These are phyloP conservation scores for Grantiella picta DNA, from an alignment of 2,113 vertebrate genomes.

Conservation along the genomic window DNA sequence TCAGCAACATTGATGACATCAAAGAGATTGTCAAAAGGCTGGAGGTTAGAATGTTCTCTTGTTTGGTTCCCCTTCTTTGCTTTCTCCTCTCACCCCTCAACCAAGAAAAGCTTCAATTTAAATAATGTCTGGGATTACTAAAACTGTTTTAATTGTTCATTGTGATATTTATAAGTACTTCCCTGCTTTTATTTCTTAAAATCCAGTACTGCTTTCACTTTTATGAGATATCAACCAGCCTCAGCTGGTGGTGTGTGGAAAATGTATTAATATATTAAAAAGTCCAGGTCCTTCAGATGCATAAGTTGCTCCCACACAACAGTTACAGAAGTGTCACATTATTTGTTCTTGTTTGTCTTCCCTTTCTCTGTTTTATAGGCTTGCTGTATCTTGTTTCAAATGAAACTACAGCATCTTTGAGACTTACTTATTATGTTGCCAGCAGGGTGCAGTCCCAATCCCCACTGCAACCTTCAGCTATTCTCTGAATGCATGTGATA, in stretches of 20 bases:
- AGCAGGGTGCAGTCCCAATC: background rate
- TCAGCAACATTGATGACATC: conserved; percentile 88
- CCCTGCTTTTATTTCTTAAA: background rate
- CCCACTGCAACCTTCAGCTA: background rate
- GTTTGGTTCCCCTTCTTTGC: background rate
- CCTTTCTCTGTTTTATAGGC: background rate
- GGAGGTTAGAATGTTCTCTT: conserved; percentile 81
- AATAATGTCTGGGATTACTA: background rate
- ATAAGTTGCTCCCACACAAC: background rate
- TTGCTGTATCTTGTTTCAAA: conserved; percentile 12
- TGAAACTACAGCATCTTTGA: background rate
- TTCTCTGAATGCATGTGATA: background rate
- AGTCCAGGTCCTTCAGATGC: background rate
- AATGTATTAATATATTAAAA: background rate
- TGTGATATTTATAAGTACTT: fast-evolving
- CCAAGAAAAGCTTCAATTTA: background rate
- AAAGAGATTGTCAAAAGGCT: conserved; percentile 93
- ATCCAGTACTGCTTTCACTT: background rate
- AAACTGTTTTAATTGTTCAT: background rate
- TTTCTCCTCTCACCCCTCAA: fast-evolving
- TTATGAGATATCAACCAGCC: background rate
- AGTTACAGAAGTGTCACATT: background rate
- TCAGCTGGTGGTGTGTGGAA: background rate
- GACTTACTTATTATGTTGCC: background rate
- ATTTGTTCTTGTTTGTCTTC: background rate